Conservation (phyloP, 2,113 vertebrate species). For the Egretta garzetta region DNA sequence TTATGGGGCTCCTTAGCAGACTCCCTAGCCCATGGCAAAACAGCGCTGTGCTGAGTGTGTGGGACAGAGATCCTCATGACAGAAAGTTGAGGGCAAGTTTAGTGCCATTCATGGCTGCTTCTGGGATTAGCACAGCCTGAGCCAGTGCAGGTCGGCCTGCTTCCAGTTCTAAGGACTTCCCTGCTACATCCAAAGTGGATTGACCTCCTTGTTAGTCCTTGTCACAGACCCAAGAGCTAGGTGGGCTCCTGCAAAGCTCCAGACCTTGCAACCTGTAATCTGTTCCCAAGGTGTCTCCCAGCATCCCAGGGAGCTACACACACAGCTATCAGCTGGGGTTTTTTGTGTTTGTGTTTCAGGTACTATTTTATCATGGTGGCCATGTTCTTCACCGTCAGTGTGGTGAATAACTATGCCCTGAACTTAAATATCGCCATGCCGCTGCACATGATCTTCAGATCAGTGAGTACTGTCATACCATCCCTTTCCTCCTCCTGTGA, state of each 20-base stretch:
- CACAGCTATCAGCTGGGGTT: accelerated
- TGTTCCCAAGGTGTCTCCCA: neutral
- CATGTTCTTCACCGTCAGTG: constrained; percentile 97
- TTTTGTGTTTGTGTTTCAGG: constrained; percentile 67
- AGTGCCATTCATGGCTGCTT: neutral
- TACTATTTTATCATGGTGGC: constrained; percentile 93
- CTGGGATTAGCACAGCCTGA: neutral
- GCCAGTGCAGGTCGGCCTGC: neutral
- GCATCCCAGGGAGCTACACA: neutral
- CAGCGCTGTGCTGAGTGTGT: neutral
- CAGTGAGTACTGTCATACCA: constrained; percentile 76
- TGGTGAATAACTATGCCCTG: constrained; percentile 97
- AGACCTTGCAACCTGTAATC: accelerated
- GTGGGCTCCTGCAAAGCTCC: neutral
- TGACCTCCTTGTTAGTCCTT: neutral
- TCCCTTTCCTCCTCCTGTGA: neutral
- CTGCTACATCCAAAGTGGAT: neutral
- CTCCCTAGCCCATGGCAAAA: neutral
- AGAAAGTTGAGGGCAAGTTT: neutral
- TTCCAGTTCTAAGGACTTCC: neutral
- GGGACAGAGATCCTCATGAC: neutral
- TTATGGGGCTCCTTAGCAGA: neutral
- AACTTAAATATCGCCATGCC: constrained; percentile 98
- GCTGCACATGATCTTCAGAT: constrained; percentile 98
- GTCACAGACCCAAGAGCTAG: neutral